A percentile compares a stretch with the other conserved stretches of the same genome.
These are phyloP conservation scores for Chrysopa pallens DNA, from an alignment of 1,140 invertebrate species.

Conservation along the genomic window DNA sequence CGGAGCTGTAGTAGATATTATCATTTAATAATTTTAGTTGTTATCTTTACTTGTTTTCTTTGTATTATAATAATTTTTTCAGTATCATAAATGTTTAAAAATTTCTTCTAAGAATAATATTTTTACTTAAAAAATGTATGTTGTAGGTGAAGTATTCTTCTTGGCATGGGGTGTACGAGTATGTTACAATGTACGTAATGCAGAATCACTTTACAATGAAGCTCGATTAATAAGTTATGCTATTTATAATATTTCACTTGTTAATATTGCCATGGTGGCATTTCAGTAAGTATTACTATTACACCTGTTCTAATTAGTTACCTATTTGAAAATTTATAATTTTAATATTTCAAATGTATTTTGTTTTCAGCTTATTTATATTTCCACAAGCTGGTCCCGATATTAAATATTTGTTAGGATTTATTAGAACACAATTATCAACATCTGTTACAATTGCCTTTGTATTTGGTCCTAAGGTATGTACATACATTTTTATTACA, in stretches of 20 bases:
- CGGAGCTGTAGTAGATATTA: no score
- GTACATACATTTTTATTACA: not conserved
- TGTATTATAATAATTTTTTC: not conserved
- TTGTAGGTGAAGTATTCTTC: slow-evolving; percentile 66
- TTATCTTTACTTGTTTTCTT: no score
- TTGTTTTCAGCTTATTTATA: slow-evolving; percentile 51
- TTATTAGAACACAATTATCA: slow-evolving; percentile 70
- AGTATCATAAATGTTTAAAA: not conserved
- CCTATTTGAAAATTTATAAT: not conserved
- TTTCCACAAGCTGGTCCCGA: slow-evolving; percentile 72
- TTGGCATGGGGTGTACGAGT: slow-evolving; percentile 79
- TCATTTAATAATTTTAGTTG: no score
- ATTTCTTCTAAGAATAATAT: not conserved
- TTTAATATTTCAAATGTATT: not conserved
- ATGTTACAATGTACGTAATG: slow-evolving; percentile 78
- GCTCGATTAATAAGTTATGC: slow-evolving; percentile 80
- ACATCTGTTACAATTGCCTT: slow-evolving; percentile 68
- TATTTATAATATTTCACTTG: slow-evolving; percentile 83
- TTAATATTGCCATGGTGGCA: slow-evolving; percentile 77
- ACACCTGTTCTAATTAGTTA: not conserved
- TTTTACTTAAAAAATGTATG: not conserved
- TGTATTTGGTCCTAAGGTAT: slow-evolving; percentile 75
- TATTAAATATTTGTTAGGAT: slow-evolving; percentile 73
- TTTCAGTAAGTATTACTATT: slow-evolving; percentile 61
- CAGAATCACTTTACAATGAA: slow-evolving; percentile 83